Percentiles rank a stretch among this genome's conserved stretches.
These are phyloP conservation scores for Mycalesis mineus DNA, from an alignment of 2,888 invertebrate species.

Conservation along the genomic window DNA sequence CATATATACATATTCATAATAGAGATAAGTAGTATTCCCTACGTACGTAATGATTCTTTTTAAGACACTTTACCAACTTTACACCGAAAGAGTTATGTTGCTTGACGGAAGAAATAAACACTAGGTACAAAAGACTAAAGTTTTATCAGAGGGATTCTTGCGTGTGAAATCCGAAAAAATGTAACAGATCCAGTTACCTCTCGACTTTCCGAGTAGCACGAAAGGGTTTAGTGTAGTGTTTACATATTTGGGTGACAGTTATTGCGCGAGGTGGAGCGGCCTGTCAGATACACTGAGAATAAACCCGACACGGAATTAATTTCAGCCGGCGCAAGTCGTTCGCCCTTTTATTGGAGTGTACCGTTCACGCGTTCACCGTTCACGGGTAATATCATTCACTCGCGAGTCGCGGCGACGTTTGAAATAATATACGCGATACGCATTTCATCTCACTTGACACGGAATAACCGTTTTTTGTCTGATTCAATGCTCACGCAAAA, in stretches of 20 bases:
- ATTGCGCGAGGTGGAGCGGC: constrained; percentile 24
- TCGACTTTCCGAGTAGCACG: not conserved
- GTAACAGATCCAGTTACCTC: not conserved
- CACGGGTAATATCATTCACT: not conserved
- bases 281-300: constrained; percentile 17
- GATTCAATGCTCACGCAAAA: not conserved
- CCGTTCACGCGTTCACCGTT: constrained; percentile 5
- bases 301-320: constrained; percentile 10
- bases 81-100: no score
- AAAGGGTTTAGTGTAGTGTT: constrained; percentile 12
- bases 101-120: no score
- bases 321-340: not conserved
- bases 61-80: no score
- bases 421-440: not conserved
- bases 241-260: constrained; percentile 26
- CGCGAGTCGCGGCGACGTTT: not conserved
- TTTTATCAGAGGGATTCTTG: not conserved
- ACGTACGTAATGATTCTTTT: no score
- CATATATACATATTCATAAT: no score
- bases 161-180: not conserved
- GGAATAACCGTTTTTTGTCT: not conserved
- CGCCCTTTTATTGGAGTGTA: constrained; percentile 2
- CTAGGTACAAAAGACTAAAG: no score
- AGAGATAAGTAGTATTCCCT: no score
- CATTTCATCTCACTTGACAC: not conserved